Base-by-base conservation (phyloP, 1,140 invertebrate species). In the Vanessa atalanta region DNA sequence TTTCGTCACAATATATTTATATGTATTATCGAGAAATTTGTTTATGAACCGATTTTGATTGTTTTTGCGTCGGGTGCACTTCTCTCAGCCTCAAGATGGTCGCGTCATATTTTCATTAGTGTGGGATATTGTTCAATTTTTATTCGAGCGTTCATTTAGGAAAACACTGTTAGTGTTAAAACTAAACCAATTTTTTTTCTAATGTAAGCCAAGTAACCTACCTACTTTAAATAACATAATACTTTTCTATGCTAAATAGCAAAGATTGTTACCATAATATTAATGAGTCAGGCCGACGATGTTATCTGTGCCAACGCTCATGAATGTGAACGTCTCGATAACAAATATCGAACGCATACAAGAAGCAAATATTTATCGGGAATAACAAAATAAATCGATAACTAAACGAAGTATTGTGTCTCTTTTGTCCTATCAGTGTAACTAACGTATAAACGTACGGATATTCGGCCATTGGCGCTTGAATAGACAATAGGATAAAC, bases 321-420 rank as follows among this genome's bases (percentile, higher is more conserved):
- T 80, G 73, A 85, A 83, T 82, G 71, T 73, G 70, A 80, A 72
- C 67, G 57, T 31, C 65, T 73, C 67, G 85, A 87, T 88, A 87
- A 85, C 71, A 75, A 72, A 69, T 65, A 80, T 79, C 70, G 71
- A 66, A 73, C 55, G 61, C 67, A 73, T 47, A 83, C 70, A 87
- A 83, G 82, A 80, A 83, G 76, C 74, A 67, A 79, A 71, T 57
- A 72, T 79, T 80, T 84, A 83, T 86, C 80, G 61, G 20, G 63
- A 72, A 71, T 70, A 72, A 79, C 75, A 75, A 77, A 76, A 76
- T 69, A 50, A 75, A 78, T 53, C 72, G 80, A 83, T 87, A 83
- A 82, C 57, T 31, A 15, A 61, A 61, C 53, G 37, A 48, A 57
- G 7, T 47, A 73, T 57, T 55, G 64, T 70, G 14, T 16, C 48